Conservation (phyloP, 2,888 invertebrate genomes). For the Linyphia triangularis region DNA sequence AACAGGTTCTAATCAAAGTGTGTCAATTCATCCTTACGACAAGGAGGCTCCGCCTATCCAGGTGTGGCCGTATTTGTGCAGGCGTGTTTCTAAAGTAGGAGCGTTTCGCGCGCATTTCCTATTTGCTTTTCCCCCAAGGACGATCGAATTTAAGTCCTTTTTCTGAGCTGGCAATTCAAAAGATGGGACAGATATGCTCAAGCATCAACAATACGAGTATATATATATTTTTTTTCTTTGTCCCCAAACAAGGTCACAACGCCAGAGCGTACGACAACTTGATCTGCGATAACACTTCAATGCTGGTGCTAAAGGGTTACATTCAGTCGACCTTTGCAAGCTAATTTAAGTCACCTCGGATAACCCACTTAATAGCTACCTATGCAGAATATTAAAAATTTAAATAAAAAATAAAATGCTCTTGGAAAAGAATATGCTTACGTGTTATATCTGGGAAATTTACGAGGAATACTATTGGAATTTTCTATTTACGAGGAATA, state of each 20-base stretch:
- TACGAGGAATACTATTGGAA: too few relatives aligned
- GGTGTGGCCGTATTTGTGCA: constrained; percentile 43
- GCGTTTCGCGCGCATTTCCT: constrained; percentile 55
- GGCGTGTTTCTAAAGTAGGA: constrained; percentile 18
- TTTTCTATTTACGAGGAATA: too few relatives aligned
- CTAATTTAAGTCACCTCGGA: too few relatives aligned
- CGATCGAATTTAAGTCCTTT: constrained; percentile 10
- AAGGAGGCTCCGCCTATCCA: constrained; percentile 9
- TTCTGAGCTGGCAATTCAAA: neutral
- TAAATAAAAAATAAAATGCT: too few relatives aligned
- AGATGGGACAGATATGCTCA: constrained; percentile 25
- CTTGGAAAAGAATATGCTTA: too few relatives aligned
- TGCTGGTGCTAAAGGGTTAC: neutral
- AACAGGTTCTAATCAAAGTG: too few relatives aligned
- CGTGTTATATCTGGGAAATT: too few relatives aligned
- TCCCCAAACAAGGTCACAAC: neutral
- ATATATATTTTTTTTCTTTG: neutral
- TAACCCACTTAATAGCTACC: too few relatives aligned
- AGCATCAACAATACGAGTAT: constrained; percentile 1
- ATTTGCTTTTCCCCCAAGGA: constrained; percentile 54
- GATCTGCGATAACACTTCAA: neutral
- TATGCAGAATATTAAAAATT: too few relatives aligned
- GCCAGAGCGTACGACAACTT: neutral
- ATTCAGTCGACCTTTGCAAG: neutral
- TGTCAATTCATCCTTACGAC: too few relatives aligned